Evolutionary conservation across 2,113 vertebrate genomes (phyloP), one percentile per base, ranked within the genome.

Genomic region (Dolichotis patagonum): DNA sequence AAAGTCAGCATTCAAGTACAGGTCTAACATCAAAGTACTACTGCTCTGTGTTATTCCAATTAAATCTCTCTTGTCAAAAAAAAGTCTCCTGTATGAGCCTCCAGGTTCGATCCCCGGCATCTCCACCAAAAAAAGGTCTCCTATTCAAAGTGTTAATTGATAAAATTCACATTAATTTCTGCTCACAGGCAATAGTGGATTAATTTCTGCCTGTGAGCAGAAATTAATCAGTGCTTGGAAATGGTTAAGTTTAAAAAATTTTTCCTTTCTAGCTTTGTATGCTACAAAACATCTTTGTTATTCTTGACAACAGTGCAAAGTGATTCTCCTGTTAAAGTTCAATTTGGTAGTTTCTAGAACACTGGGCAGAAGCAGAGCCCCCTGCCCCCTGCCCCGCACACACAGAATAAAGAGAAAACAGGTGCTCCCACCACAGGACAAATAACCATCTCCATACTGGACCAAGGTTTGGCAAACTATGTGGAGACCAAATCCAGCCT

Each of bases 91-190:
- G 49, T 52, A 52, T 52, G 49, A 52, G 49, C 6, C 49, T 1
- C 49, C 6, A 10, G 46, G 49, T 52, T 52, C 49, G 9, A 52
- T 52, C 49, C 49, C 49, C 49, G 10, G 7, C 49, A 52, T 52
- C 49, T 52, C 49, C 49, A 52, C 49, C 49, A 52, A 56, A 56
- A 56, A 56, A 56, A 56, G 56, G 56, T 20, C 19, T 56, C 56
- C 56, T 56, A 56, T 56, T 56, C 56, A 56, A 58, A 58, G 56
- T 58, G 30, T 90, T 71, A 94, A 20, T 84, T 92, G 35, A 96
- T 63, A 91, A 96, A 97, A 88, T 67, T 87, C 88, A 88, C 46
- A 87, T 62, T 92, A 89, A 88, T 91, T 95, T 54, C 58, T 83
- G 28, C 1, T n/a, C n/a, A n/a, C n/a, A n/a, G n/a, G n/a, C n/a